These are phyloP conservation scores for Caenorhabditis latens DNA, from an alignment of 1,140 invertebrate species.

Conservation along the genomic window DNA sequence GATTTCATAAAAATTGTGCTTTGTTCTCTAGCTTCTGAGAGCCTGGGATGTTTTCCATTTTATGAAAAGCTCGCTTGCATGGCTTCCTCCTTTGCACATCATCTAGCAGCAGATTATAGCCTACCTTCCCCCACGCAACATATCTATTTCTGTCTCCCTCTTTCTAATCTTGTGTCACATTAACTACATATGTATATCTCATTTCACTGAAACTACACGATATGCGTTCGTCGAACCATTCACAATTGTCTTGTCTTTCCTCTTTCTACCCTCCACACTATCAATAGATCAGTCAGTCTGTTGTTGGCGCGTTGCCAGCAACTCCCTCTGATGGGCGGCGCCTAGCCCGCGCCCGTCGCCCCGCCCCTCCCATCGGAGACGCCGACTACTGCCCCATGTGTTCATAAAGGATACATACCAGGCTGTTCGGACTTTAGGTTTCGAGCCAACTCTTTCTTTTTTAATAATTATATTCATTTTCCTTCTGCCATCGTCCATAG, in stretches of 20 bases:
- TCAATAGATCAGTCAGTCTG: constrained; percentile 20
- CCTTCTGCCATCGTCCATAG: constrained; percentile 35
- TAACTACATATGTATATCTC: background rate
- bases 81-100: background rate
- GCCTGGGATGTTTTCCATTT: background rate
- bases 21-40: background rate
- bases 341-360: constrained; percentile 4
- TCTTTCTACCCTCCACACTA: background rate
- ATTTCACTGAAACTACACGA: constrained; percentile 34
- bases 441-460: background rate
- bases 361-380: constrained; percentile 6
- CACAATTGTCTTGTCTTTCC: background rate
- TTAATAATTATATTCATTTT: background rate
- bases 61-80: background rate
- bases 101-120: background rate
- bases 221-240: constrained; percentile 5
- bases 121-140: constrained; percentile 35
- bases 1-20: constrained; percentile 31
- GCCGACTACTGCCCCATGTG: background rate
- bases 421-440: constrained; percentile 12
- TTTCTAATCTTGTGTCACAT: constrained; percentile 17
- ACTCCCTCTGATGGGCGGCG: constrained; percentile 40
- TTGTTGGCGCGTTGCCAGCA: constrained; percentile 42
- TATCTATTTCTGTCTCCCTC: constrained; percentile 8
- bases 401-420: constrained; percentile 45